These are phyloP conservation scores for Neocrepidodera transversa DNA, from an alignment of 2,888 invertebrate genomes.

Conservation along the genomic window DNA sequence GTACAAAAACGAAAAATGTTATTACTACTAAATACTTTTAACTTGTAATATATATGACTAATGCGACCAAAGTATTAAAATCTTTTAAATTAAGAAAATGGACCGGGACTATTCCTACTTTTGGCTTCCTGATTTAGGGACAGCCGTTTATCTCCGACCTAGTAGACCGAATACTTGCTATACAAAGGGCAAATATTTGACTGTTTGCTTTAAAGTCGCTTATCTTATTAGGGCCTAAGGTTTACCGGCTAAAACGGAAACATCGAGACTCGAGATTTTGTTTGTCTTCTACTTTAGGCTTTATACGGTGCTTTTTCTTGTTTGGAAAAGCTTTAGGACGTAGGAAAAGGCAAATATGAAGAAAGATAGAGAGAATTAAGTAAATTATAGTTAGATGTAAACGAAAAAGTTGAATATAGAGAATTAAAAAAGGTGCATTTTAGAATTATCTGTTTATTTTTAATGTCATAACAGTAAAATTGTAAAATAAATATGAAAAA, in stretches of 20 bases:
- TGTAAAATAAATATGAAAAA: too few relatives aligned
- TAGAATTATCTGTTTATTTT: too few relatives aligned
- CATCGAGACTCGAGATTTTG: conserved; percentile 45
- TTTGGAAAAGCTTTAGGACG: neutral
- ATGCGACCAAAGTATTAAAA: too few relatives aligned
- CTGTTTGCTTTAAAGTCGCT: conserved; percentile 50
- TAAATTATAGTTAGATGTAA: neutral
- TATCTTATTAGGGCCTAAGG: conserved; percentile 50
- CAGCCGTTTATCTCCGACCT: conserved; percentile 26
- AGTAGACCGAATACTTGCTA: conserved; percentile 17
- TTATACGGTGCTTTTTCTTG: conserved; percentile 32
- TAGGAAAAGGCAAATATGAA: conserved; percentile 1
- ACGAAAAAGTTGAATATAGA: neutral
- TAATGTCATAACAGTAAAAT: too few relatives aligned
- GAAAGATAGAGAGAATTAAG: conserved; percentile 3
- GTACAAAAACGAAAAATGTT: too few relatives aligned
- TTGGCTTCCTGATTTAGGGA: neutral
- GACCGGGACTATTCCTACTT: neutral
- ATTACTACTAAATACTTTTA: too few relatives aligned
- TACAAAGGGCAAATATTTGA: conserved; percentile 40
- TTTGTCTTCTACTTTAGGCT: conserved; percentile 29
- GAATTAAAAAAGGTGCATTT: too few relatives aligned
- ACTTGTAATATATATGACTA: too few relatives aligned
- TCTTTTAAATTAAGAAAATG: too few relatives aligned
- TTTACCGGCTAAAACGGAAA: conserved; percentile 42